These are phyloP conservation scores for Zaprionus bogoriensis DNA, from an alignment of 2,888 invertebrate species.

Conservation along the genomic window DNA sequence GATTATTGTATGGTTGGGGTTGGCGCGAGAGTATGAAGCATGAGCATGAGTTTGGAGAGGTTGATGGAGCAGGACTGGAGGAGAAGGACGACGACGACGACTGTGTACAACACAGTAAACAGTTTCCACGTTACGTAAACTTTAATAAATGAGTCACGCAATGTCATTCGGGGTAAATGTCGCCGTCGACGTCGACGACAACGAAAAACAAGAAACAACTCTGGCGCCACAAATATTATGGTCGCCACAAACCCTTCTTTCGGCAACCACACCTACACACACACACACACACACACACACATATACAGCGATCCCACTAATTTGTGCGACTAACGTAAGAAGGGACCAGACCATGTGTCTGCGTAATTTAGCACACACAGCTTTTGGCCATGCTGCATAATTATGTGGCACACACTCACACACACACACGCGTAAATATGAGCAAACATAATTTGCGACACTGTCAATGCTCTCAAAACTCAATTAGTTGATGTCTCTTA, in stretches of 20 bases:
- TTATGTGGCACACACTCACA: conserved; percentile 7
- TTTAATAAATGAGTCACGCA: conserved; percentile 74
- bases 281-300: background rate
- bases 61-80: conserved; percentile 16
- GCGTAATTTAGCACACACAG: conserved; percentile 31
- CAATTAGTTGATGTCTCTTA: conserved; percentile 43
- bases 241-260: conserved; percentile 29
- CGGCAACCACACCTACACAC: background rate
- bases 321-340: conserved; percentile 13
- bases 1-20: too few relatives aligned
- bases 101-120: conserved; percentile 28
- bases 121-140: conserved; percentile 63
- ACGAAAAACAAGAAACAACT: conserved; percentile 47
- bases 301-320: conserved; percentile 3
- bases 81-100: conserved; percentile 1
- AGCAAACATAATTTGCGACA: conserved; percentile 10
- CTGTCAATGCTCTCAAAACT: conserved; percentile 26
- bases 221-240: conserved; percentile 66
- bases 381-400: conserved; percentile 19
- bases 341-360: conserved; percentile 46
- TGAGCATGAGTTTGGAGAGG: conserved; percentile 17
- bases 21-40: too few relatives aligned
- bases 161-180: conserved; percentile 72
- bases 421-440: background rate
- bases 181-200: conserved; percentile 35